Evolutionary conservation across 2,888 invertebrate genomes (phyloP).

Genomic region (Druceiella hillmani): DNA sequence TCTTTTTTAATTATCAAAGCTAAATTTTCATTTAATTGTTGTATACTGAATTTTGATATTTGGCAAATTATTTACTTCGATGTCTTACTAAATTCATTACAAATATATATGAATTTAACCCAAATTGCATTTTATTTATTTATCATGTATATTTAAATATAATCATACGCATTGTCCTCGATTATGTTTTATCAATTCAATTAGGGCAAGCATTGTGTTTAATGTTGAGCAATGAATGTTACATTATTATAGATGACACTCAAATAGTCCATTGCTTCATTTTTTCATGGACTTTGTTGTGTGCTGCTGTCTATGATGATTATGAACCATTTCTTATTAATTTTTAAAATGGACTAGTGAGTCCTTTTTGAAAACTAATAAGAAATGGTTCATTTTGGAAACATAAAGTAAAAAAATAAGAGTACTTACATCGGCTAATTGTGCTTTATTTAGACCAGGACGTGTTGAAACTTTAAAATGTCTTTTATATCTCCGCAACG

Average conservation of each 20-base stretch:
- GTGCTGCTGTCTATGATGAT: background rate
- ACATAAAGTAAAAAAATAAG: constrained; percentile 1
- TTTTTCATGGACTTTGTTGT: background rate
- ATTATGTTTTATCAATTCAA: no score
- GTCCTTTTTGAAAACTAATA: background rate
- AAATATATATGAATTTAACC: no score
- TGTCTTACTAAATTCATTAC: no score
- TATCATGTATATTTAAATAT: no score
- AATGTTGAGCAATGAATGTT: no score
- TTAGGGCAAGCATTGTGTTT: no score
- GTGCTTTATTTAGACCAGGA: constrained; percentile 91
- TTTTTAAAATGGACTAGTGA: background rate
- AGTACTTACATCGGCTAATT: constrained; percentile 83
- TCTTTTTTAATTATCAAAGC: no score
- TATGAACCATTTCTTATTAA: background rate
- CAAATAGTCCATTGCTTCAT: constrained; percentile 6
- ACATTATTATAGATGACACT: constrained; percentile 14
- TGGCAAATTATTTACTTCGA: no score
- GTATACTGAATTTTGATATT: no score
- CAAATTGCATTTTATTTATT: no score
- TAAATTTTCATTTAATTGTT: no score
- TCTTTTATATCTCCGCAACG: constrained; percentile 87
- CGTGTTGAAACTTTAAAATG: constrained; percentile 89
- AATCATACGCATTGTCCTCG: no score
- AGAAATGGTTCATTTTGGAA: background rate